Evolutionary conservation across 1,140 invertebrate species (phyloP).

Genomic region (Saccostrea glomerata): DNA sequence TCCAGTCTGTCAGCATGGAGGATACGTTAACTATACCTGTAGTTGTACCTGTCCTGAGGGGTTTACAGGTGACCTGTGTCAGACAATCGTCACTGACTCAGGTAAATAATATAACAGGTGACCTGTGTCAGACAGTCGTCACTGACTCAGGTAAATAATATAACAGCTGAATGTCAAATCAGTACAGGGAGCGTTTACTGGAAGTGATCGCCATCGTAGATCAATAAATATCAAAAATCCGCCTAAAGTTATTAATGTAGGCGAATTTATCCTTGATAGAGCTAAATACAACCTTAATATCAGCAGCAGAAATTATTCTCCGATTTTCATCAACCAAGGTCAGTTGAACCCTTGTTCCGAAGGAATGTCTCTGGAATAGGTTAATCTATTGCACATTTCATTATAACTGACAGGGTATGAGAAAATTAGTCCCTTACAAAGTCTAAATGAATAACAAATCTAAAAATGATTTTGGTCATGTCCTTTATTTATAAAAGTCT

Average conservation of each 20-base stretch:
- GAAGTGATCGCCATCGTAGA: too few relatives aligned
- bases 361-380: background rate
- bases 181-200: too few relatives aligned
- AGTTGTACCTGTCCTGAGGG: slow-evolving; percentile 47
- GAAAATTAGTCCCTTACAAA: too few relatives aligned
- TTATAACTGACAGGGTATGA: too few relatives aligned
- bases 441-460: too few relatives aligned
- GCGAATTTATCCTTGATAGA: too few relatives aligned
- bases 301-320: background rate
- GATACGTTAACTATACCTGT: slow-evolving; percentile 43
- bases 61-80: slow-evolving; percentile 46
- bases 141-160: slow-evolving; percentile 21
- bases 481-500: too few relatives aligned
- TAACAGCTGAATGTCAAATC: too few relatives aligned
- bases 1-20: slow-evolving; percentile 44
- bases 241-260: too few relatives aligned
- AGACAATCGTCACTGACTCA: background rate
- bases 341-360: background rate
- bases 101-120: slow-evolving; percentile 1
- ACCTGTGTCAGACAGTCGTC: slow-evolving; percentile 27
- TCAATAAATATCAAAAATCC: too few relatives aligned
- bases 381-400: background rate
- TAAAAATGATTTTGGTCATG: too few relatives aligned
- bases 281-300: background rate
- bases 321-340: background rate